phyloP scores from a whole-genome alignment of 2,888 invertebrate genomes.

The Drosophila ezoana region DNA sequence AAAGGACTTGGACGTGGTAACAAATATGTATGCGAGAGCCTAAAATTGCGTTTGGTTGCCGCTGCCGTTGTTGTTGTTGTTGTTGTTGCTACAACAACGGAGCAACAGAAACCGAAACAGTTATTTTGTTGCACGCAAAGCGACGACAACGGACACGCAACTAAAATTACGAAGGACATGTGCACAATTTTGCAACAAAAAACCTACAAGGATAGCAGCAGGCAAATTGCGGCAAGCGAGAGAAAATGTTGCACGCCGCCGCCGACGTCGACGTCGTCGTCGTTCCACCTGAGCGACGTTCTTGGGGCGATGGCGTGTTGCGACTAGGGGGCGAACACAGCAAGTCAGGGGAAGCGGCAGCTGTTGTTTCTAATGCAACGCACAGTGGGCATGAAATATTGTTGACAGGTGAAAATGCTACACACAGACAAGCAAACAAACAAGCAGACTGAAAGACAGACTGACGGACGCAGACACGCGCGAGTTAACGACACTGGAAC shows the following conservation, averaged over 20 bases:
- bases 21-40: constrained; percentile 57
- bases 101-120: constrained; percentile 48
- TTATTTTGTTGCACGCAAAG: constrained; percentile 70
- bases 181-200: constrained; percentile 54
- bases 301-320: constrained; percentile 59
- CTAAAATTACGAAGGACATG: constrained; percentile 70
- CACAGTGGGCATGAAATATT: constrained; percentile 78
- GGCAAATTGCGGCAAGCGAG: constrained; percentile 53
- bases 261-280: constrained; percentile 22
- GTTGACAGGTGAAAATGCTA: constrained; percentile 75
- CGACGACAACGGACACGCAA: constrained; percentile 61
- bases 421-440: constrained; percentile 20
- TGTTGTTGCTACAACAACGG: constrained; percentile 47
- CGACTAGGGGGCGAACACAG: constrained; percentile 22
- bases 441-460: constrained; percentile 8
- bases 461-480: constrained; percentile 46
- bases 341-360: constrained; percentile 47
- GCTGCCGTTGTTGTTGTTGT: constrained; percentile 57
- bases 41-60: constrained; percentile 56
- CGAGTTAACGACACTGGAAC: constrained; percentile 60
- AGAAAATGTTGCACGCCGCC: constrained; percentile 66
- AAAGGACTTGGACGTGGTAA: constrained; percentile 39
- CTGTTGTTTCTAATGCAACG: constrained; percentile 75
- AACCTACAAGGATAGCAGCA: constrained; percentile 32
- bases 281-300: constrained; percentile 63